A percentile compares a stretch with the other conserved stretches of the same genome.
phyloP scores from a whole-genome alignment of 1,140 invertebrate genomes.

The Solenopsis fugax region DNA sequence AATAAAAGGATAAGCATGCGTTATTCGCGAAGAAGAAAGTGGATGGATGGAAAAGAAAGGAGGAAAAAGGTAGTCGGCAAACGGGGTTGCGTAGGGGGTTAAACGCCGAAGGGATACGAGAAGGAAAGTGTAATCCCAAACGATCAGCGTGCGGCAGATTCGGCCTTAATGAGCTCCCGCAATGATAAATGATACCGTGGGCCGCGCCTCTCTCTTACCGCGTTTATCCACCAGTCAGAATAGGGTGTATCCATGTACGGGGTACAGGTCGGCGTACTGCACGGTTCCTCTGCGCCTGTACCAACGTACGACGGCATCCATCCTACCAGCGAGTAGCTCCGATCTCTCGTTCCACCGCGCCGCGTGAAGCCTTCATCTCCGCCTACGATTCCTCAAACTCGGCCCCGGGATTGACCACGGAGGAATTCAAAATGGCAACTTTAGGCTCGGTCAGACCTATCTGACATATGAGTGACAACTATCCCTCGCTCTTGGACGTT shows the following conservation, averaged over 20 bases:
- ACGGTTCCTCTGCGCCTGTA: slow-evolving; percentile 67
- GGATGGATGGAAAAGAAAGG: slow-evolving; percentile 46
- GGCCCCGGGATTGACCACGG: slow-evolving; percentile 77
- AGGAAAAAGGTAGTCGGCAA: slow-evolving; percentile 26
- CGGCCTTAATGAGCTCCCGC: slow-evolving; percentile 84
- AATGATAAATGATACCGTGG: slow-evolving; percentile 85
- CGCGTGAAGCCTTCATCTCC: slow-evolving; percentile 84
- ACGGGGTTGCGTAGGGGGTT: slow-evolving; percentile 70
- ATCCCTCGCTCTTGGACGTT: slow-evolving; percentile 80
- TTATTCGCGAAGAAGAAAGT: slow-evolving; percentile 31
- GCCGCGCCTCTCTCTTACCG: slow-evolving; percentile 78
- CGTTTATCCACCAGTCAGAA: slow-evolving; percentile 79
- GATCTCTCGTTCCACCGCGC: slow-evolving; percentile 78
- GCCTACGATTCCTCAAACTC: slow-evolving; percentile 86
- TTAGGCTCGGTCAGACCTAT: slow-evolving; percentile 65
- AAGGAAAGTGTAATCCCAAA: slow-evolving; percentile 83
- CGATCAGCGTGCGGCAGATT: slow-evolving; percentile 85
- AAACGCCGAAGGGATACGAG: slow-evolving; percentile 76
- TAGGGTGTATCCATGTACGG: slow-evolving; percentile 80
- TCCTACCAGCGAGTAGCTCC: slow-evolving; percentile 77
- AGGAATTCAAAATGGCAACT: slow-evolving; percentile 86
- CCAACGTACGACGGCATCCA: slow-evolving; percentile 72
- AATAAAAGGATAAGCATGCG: not conserved
- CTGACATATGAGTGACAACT: slow-evolving; percentile 80
- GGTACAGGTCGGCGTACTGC: slow-evolving; percentile 72